phyloP scores from a whole-genome alignment of 2,888 invertebrate species.

The Chouioia cunea region DNA sequence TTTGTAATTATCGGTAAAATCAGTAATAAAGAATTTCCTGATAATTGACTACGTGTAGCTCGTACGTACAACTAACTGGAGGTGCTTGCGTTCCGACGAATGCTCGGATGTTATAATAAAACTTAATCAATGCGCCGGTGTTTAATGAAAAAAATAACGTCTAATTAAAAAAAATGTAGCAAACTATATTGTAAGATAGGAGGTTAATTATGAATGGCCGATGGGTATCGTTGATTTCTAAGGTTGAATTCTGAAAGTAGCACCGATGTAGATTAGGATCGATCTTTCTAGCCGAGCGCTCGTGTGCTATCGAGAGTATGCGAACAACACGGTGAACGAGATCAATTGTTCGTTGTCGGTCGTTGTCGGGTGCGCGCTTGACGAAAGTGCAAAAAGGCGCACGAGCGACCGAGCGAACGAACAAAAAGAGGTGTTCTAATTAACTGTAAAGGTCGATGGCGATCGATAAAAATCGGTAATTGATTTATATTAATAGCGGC shows the following conservation, averaged over 20 bases:
- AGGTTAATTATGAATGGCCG: conserved; percentile 40
- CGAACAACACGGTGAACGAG: conserved; percentile 31
- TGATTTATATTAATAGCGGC: conserved; percentile 24
- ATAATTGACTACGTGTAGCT: too few relatives aligned
- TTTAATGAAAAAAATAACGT: background rate
- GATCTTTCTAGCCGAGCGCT: conserved; percentile 15
- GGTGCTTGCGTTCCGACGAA: too few relatives aligned
- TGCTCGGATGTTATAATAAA: too few relatives aligned
- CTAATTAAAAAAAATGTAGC: conserved; percentile 32
- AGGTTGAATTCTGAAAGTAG: conserved; percentile 44
- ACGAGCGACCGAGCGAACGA: background rate
- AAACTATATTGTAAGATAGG: conserved; percentile 28
- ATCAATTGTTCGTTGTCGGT: conserved; percentile 33
- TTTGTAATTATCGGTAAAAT: too few relatives aligned
- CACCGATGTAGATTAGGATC: conserved; percentile 38
- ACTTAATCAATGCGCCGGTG: too few relatives aligned
- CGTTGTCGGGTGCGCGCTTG: conserved; percentile 2
- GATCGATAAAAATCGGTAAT: conserved; percentile 16
- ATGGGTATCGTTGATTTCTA: conserved; percentile 42
- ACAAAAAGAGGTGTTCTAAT: conserved; percentile 22
- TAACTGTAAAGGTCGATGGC: conserved; percentile 19
- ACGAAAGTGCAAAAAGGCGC: conserved; percentile 19
- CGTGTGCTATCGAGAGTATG: conserved; percentile 26
- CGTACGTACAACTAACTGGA: too few relatives aligned
- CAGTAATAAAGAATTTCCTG: too few relatives aligned